Percentiles rank a stretch among this genome's conserved stretches.
These are phyloP conservation scores for Parambassis ranga DNA, from an alignment of 2,797 vertebrate genomes.

Conservation along the genomic window DNA sequence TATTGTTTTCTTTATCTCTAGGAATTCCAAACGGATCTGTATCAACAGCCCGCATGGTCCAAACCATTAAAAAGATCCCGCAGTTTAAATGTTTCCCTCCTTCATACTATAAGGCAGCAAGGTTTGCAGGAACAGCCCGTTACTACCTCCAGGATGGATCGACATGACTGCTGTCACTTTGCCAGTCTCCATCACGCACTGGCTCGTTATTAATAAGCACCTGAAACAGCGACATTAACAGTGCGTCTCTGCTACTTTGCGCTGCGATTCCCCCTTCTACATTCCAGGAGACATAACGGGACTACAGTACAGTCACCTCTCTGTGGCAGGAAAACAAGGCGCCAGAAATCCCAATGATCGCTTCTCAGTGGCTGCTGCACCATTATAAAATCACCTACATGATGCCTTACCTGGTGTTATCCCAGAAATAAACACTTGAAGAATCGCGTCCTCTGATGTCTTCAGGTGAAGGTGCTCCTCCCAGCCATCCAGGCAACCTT, in stretches of 20 bases:
- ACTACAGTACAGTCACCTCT: not conserved
- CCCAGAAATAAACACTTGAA: slow-evolving; percentile 42
- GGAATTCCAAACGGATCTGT: no score
- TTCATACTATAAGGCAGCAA: not conserved
- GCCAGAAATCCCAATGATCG: not conserved
- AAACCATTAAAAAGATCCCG: slow-evolving; percentile 3
- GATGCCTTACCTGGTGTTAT: slow-evolving; percentile 61
- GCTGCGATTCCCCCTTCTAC: not conserved
- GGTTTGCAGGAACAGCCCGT: not conserved
- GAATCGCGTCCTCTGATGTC: slow-evolving; percentile 28
- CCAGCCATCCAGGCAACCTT: not conserved
- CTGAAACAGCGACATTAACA: not conserved
- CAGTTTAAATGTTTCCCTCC: not conserved
- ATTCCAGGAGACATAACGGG: slow-evolving; percentile 30
- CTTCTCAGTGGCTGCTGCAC: not conserved
- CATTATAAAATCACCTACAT: not conserved
- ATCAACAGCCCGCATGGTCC: not conserved
- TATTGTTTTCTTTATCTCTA: no score
- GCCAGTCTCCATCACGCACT: not conserved
- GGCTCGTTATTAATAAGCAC: not conserved
- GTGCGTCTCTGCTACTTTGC: slow-evolving; percentile 21
- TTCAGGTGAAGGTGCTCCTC: slow-evolving; percentile 6
- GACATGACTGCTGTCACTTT: not conserved
- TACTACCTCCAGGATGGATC: not conserved
- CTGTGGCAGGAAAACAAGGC: not conserved